Evolutionary conservation across 2,888 invertebrate genomes (phyloP).

Genomic region (Pseudococcus jackbeardsleyi): DNA sequence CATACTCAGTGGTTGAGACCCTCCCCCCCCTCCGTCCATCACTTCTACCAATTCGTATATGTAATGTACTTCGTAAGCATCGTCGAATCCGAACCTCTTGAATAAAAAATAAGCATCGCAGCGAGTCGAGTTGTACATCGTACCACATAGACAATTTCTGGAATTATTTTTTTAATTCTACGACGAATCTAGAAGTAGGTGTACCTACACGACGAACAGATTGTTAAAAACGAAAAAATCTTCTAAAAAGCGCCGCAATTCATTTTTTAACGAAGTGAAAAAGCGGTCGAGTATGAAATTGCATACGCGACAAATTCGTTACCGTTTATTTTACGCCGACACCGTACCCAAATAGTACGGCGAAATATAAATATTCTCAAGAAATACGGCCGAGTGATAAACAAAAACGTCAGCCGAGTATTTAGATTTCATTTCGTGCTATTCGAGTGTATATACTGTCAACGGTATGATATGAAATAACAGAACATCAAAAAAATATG

Average conservation of each 20-base stretch:
- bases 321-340: not conserved
- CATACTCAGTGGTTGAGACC: not conserved
- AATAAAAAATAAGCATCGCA: not conserved
- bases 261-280: not conserved
- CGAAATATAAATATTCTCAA: not conserved
- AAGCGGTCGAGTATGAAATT: conserved; percentile 18
- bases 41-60: too few species aligned
- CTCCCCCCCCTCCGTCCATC: too few species aligned
- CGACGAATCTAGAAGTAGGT: not conserved
- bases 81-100: not conserved
- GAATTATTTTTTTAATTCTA: not conserved
- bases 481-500: not conserved
- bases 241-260: conserved; percentile 1
- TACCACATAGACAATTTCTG: not conserved
- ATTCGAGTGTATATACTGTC: conserved; percentile 9
- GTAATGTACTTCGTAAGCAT: not conserved
- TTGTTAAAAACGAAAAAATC: not conserved
- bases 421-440: conserved; percentile 26
- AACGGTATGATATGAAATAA: not conserved
- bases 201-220: not conserved
- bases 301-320: conserved; percentile 1
- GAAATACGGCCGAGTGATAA: conserved; percentile 15
- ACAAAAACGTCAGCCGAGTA: conserved; percentile 13
- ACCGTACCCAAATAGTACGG: too few species aligned
- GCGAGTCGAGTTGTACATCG: not conserved